Base-by-base conservation (phyloP, 2,888 invertebrate species). In the Synergus itoensis region DNA sequence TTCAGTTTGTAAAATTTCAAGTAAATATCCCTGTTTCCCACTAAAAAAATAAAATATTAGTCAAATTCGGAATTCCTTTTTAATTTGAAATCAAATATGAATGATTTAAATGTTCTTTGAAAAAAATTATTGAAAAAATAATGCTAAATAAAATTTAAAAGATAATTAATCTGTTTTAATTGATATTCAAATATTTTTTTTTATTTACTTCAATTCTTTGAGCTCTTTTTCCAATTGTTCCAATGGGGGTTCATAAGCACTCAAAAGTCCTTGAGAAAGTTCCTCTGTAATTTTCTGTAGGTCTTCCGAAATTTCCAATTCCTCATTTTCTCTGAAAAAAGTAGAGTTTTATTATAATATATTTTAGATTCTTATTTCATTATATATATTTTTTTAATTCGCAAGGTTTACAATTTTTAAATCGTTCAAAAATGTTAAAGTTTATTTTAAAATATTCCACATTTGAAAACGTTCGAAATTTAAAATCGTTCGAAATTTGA, bases 131-230 rank as follows among this genome's bases (percentile, higher is more conserved):
- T 67, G 14, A 7, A 7, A 67, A 4, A 67, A 53, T 65, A 48
- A 77, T 28, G 41, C 36, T 11, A 36, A 62, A 60, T 57, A 11
- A 53, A 76, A 64, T n/a, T 18, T 62, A 18, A 18, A 14, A 48
- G 16, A 48, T 41, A 48, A 57, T 65, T 43, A 76, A 78, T 48
- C 28, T 76, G n/a, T 40, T 36, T 57, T 76, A 75, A 28, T 43
- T 41, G 12, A 63, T 21, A n/a, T 63, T 1, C 65, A 69, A 77
- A 73, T 21, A 43, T 60, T 16, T 57, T 4, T 4, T 65, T 84
- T 64, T 21, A 64, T 90, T 90, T 90, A 93, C 93, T 90, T 92
- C 83, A 93, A 85, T 86, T 93, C 93, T 11, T 85, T 84, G 18
- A 93, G 86, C 86, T 93, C 92, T 48, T 89, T 88, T 81, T 91